phyloP scores from a whole-genome alignment of 2,888 invertebrate species.

The Drosophila putrida region DNA sequence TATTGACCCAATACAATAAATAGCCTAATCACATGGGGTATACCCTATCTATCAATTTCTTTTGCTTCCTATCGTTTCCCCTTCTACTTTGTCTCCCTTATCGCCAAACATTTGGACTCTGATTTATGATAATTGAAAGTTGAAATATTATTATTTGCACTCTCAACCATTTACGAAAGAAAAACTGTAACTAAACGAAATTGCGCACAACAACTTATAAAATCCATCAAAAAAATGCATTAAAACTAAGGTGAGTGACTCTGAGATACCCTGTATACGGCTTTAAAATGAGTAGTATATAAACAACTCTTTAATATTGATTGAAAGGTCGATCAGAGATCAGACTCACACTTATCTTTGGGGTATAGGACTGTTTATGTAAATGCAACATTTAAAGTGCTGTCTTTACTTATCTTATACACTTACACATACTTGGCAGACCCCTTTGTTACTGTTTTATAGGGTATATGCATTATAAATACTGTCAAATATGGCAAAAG shows the following conservation, averaged over 20 bases:
- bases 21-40: conserved; percentile 13
- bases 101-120: neutral
- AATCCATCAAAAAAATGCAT: neutral
- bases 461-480: conserved; percentile 4
- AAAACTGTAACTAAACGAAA: neutral
- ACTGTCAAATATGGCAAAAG: conserved; percentile 6
- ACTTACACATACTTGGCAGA: neutral
- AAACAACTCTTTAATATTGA: neutral
- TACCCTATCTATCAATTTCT: neutral
- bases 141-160: conserved; percentile 8
- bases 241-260: neutral
- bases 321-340: too few relatives aligned
- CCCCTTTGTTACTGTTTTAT: neutral
- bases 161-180: neutral
- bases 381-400: too few relatives aligned
- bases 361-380: too few relatives aligned
- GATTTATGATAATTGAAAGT: conserved; percentile 15
- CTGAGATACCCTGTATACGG: neutral
- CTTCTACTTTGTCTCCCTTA: neutral
- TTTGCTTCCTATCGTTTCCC: neutral
- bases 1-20: neutral
- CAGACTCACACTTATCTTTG: too few relatives aligned
- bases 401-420: neutral
- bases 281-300: neutral
- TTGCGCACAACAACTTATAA: neutral